A percentile compares a stretch with the other conserved stretches of the same genome.
Conservation (phyloP, 2,888 invertebrate genomes). For the Dermolepida albohirtum region DNA sequence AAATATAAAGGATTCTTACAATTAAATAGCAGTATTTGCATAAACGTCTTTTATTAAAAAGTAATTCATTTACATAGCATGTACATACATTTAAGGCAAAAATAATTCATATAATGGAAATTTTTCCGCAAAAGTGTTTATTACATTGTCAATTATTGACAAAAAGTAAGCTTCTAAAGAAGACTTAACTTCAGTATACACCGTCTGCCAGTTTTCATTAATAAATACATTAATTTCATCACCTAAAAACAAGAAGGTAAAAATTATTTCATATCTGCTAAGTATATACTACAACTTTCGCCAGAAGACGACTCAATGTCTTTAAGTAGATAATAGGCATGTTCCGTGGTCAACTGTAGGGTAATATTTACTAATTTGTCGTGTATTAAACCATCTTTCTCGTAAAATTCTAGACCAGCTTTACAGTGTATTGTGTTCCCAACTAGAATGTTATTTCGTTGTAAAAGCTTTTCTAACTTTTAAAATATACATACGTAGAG, state of each 20-base stretch:
- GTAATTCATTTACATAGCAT: too few relatives aligned
- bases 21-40: too few relatives aligned
- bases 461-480: neutral
- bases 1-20: too few relatives aligned
- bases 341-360: neutral
- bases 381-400: constrained; percentile 25
- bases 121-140: neutral
- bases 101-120: neutral
- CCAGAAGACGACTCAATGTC: neutral
- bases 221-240: constrained; percentile 2
- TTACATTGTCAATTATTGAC: neutral
- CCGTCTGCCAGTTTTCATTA: constrained; percentile 1
- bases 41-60: too few relatives aligned
- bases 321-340: constrained; percentile 8
- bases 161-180: neutral
- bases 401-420: neutral
- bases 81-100: constrained; percentile 1
- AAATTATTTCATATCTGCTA: neutral
- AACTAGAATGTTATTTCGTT: constrained; percentile 11
- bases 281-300: neutral
- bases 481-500: constrained; percentile 12
- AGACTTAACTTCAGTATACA: constrained; percentile 2
- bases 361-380: constrained; percentile 5
- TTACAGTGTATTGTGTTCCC: neutral
- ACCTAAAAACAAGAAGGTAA: neutral